A percentile compares a stretch with the other conserved stretches of the same genome.
Evolutionary conservation across 2,888 invertebrate genomes (phyloP).

Genomic region (Tetropium fuscum): DNA sequence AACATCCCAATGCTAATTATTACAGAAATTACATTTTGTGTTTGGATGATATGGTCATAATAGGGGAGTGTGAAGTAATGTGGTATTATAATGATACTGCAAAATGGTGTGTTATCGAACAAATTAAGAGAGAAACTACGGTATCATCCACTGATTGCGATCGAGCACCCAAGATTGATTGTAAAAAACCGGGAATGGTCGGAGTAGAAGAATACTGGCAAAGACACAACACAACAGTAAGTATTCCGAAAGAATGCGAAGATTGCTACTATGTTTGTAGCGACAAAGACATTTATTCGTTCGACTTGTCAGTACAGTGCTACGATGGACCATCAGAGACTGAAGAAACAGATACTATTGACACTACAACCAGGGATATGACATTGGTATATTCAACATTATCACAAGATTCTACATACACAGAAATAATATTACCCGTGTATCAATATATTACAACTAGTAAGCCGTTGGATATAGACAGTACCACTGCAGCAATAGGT

Average conservation of each 20-base stretch:
- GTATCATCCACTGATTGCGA: conserved; percentile 24
- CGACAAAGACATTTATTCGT: conserved; percentile 14
- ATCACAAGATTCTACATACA: too few relatives aligned
- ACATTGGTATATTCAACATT: not conserved
- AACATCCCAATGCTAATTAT: conserved; percentile 26
- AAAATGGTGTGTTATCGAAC: conserved; percentile 20
- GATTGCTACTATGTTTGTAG: conserved; percentile 35
- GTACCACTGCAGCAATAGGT: too few relatives aligned
- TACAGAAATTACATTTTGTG: conserved; percentile 28
- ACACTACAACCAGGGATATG: not conserved
- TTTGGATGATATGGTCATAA: conserved; percentile 15
- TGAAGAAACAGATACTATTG: not conserved
- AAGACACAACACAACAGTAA: not conserved
- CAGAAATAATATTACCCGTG: too few relatives aligned
- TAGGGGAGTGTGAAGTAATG: conserved; percentile 19
- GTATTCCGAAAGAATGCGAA: conserved; percentile 2
- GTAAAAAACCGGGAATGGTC: conserved; percentile 25
- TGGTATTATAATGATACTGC: conserved; percentile 22
- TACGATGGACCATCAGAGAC: conserved; percentile 10
- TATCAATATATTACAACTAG: too few relatives aligned
- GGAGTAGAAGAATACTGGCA: conserved; percentile 11
- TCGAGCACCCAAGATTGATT: conserved; percentile 22
- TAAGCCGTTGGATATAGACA: too few relatives aligned
- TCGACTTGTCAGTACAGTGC: conserved; percentile 29
- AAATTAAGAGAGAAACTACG: conserved; percentile 22